A percentile compares a stretch with the other conserved stretches of the same genome.
phyloP scores from a whole-genome alignment of 2,888 invertebrate genomes.

The Trichacis sp. region DNA sequence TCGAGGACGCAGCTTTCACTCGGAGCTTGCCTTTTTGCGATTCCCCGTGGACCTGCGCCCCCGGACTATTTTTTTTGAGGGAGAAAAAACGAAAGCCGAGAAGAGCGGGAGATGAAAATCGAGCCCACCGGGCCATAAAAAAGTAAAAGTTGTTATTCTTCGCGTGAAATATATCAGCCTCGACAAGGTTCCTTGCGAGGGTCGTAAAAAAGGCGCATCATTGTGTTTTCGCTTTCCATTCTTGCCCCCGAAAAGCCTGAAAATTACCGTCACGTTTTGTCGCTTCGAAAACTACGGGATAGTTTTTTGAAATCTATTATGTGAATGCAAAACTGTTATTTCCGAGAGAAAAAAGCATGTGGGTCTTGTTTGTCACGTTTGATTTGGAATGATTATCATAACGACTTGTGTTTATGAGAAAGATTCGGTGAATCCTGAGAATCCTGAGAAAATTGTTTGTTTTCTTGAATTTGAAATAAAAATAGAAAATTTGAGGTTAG shows the following conservation, averaged over 20 bases:
- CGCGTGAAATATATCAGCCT: conserved; percentile 5
- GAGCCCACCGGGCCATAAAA: conserved; percentile 46
- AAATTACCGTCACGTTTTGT: too few relatives aligned
- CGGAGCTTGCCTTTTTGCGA: conserved; percentile 17
- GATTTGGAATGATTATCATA: too few relatives aligned
- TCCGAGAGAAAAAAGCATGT: too few relatives aligned
- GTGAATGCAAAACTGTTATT: too few relatives aligned
- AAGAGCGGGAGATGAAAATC: conserved; percentile 29
- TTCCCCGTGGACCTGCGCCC: conserved; percentile 29
- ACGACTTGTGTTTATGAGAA: too few relatives aligned
- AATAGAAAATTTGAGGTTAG: too few relatives aligned
- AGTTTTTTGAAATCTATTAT: too few relatives aligned
- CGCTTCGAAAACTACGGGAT: too few relatives aligned
- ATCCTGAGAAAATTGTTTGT: too few relatives aligned
- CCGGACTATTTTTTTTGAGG: conserved; percentile 16
- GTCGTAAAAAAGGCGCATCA: conserved; percentile 29
- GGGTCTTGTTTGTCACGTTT: too few relatives aligned
- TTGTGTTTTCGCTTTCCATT: conserved; percentile 16
- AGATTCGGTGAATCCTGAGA: too few relatives aligned
- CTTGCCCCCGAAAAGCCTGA: neutral
- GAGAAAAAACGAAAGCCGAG: conserved; percentile 15
- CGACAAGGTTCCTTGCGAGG: conserved; percentile 37
- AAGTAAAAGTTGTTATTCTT: conserved; percentile 41
- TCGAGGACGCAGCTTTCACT: conserved; percentile 28
- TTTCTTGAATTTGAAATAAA: too few relatives aligned